Evolutionary conservation across 2,797 vertebrate species (phyloP), one percentile per base, ranked within the genome.

Genomic region (Leuciscus waleckii): DNA sequence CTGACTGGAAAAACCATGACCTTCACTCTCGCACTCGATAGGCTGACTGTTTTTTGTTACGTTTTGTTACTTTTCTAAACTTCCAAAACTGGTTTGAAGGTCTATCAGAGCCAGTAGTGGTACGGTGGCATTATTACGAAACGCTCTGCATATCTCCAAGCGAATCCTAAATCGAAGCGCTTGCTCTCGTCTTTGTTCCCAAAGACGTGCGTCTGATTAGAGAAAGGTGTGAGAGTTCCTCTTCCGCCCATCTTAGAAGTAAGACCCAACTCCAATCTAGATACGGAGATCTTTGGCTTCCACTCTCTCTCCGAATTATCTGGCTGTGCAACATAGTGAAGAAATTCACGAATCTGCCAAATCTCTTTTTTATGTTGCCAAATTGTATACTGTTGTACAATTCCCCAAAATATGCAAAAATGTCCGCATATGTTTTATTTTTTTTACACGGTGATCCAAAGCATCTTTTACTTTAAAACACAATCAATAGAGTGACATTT

Each of bases 341-440:
- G 82, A 88, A 88, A 87, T 71, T 90, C 94, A 94, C 92, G 91
- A 91, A 79, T 95, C 95, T 97, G 97, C 96, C 96, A 97, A 96
- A 96, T 37, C 49, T 63, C 32, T 46, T 73, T 41, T 39, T 46
- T 63, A 41, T 56, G 61, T 96, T 96, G 95, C 97, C 95, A 96
- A 96, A 96, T 90, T 73, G 6, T 90, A 87, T 81, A 83, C 87
- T 79, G 19, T 85, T 56, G 71, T 46, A 86, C 37, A 4, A 54
- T 43, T 65, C 70, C 77, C 63, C 23, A 80, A 85, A 58, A 68
- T 56, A 32, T 75, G 67, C n/a, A 74, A 84, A 80, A 46, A 58
- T 46, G 26, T 84, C 85, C 81, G 71, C 84, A 78, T 77, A 76
- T 16, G 26, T 46, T 58, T 85, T 86, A n/a, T n/a, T 58, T 85